Percentiles rank a stretch among this genome's conserved stretches.
Evolutionary conservation across 2,113 vertebrate genomes (phyloP).

Genomic region (Oreochromis aureus): DNA sequence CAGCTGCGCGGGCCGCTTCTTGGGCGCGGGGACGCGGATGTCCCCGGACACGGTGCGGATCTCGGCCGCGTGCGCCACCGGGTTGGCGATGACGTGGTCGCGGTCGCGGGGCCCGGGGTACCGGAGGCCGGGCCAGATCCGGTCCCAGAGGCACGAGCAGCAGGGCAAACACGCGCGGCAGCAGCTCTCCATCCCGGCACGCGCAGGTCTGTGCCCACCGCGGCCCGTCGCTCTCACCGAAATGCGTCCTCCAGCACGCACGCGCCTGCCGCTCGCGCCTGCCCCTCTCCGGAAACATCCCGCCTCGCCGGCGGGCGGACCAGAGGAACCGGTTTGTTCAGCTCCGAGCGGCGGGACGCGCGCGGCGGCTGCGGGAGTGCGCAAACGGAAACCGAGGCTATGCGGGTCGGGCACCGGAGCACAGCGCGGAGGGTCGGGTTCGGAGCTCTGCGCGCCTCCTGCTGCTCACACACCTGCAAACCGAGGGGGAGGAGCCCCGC

Average conservation of each 20-base stretch:
- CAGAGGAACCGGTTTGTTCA: constrained; percentile 72
- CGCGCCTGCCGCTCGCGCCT: neutral
- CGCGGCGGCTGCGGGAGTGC: constrained; percentile 57
- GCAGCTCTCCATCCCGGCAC: constrained; percentile 81
- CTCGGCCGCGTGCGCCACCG: constrained; percentile 31
- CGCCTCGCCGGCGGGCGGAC: constrained; percentile 34
- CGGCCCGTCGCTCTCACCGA: neutral
- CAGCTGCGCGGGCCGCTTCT: constrained; percentile 70
- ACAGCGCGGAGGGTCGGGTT: neutral
- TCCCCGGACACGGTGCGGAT: constrained; percentile 70
- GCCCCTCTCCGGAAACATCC: constrained; percentile 18
- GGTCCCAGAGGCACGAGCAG: constrained; percentile 77
- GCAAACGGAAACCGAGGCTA: constrained; percentile 49
- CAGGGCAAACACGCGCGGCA: constrained; percentile 81
- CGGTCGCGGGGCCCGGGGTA: constrained; percentile 39
- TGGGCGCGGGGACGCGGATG: constrained; percentile 66
- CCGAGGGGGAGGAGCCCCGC: neutral
- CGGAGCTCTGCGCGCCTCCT: neutral
- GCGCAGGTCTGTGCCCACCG: neutral
- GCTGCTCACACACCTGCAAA: neutral
- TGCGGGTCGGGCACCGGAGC: neutral
- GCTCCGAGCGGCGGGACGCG: constrained; percentile 2
- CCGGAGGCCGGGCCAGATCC: constrained; percentile 77
- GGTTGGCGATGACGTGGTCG: constrained; percentile 54
- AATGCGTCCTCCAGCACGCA: constrained; percentile 56